These are phyloP conservation scores for Keiferia lycopersicella DNA, from an alignment of 2,888 invertebrate genomes.

Conservation along the genomic window DNA sequence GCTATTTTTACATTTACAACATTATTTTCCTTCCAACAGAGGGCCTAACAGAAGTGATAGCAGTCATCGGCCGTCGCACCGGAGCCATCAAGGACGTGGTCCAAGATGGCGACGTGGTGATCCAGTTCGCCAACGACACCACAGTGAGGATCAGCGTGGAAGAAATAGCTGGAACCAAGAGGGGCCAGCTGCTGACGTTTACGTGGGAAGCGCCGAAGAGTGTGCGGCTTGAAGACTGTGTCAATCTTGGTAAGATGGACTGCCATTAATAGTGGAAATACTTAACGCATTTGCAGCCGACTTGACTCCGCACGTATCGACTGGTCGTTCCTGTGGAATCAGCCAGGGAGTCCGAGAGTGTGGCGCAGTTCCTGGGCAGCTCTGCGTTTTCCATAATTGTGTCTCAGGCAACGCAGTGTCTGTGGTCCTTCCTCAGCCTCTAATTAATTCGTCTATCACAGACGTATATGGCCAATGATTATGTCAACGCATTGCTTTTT, in stretches of 20 bases:
- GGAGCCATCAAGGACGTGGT: slow-evolving; percentile 58
- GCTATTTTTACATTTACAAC: not conserved
- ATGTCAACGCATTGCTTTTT: too few relatives aligned
- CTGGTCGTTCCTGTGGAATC: too few relatives aligned
- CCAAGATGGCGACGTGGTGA: slow-evolving; percentile 57
- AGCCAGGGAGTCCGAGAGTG: too few relatives aligned
- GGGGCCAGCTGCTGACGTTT: slow-evolving; percentile 56
- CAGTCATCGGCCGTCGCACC: slow-evolving; percentile 61
- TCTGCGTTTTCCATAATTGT: too few relatives aligned
- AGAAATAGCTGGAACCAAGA: slow-evolving; percentile 45
- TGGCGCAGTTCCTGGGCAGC: too few relatives aligned
- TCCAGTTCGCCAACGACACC: slow-evolving; percentile 61
- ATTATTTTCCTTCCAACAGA: slow-evolving; percentile 41
- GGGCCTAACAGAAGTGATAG: slow-evolving; percentile 54
- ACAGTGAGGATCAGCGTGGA: slow-evolving; percentile 58
- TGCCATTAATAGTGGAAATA: too few relatives aligned
- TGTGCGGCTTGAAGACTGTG: slow-evolving; percentile 59
- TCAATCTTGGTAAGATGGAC: slow-evolving; percentile 65
- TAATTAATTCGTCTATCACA: too few relatives aligned
- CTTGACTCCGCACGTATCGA: too few relatives aligned
- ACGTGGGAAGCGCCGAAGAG: slow-evolving; percentile 61
- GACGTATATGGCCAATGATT: too few relatives aligned
- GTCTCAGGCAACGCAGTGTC: too few relatives aligned
- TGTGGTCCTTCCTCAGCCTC: too few relatives aligned
- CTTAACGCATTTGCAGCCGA: too few relatives aligned